These are phyloP conservation scores for Heliothis subflexa DNA, from an alignment of 1,140 invertebrate species.

Conservation along the genomic window DNA sequence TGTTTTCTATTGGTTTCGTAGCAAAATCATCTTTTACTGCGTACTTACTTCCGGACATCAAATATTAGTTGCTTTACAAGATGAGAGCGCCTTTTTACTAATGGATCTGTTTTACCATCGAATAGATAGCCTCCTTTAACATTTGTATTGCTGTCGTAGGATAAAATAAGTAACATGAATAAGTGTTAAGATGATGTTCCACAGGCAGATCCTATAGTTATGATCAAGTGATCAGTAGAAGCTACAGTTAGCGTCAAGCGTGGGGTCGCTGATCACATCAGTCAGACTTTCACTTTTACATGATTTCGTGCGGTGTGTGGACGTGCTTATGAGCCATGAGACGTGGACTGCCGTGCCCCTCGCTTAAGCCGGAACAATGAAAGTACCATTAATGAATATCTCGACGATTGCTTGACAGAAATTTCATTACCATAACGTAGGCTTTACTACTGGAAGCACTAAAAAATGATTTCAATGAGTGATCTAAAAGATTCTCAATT, in stretches of 20 bases:
- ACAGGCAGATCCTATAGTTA: neutral
- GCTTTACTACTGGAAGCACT: too few relatives aligned
- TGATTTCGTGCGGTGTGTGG: slow-evolving; percentile 71
- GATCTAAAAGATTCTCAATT: too few relatives aligned
- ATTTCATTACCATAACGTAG: too few relatives aligned
- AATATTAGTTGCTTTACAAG: neutral
- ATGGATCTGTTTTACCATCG: too few relatives aligned
- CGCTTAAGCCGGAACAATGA: slow-evolving; percentile 72
- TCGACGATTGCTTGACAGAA: slow-evolving; percentile 42
- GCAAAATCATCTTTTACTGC: slow-evolving; percentile 8
- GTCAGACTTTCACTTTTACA: slow-evolving; percentile 81
- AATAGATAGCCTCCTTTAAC: too few relatives aligned
- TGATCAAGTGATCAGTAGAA: slow-evolving; percentile 15
- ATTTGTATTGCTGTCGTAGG: too few relatives aligned
- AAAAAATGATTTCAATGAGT: neutral
- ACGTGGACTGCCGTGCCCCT: slow-evolving; percentile 54
- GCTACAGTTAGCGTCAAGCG: slow-evolving; percentile 46
- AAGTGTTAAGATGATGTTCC: slow-evolving; percentile 10
- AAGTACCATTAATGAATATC: slow-evolving; percentile 70
- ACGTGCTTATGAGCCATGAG: slow-evolving; percentile 47
- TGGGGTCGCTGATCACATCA: slow-evolving; percentile 66
- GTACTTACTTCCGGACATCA: too few relatives aligned
- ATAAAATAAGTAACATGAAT: neutral
- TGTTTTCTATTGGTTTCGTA: slow-evolving; percentile 4
- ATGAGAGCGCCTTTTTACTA: neutral